Evolutionary conservation across 1,140 invertebrate genomes (phyloP), one percentile per base, ranked within the genome.

Genomic region (Hyles vespertilio): DNA sequence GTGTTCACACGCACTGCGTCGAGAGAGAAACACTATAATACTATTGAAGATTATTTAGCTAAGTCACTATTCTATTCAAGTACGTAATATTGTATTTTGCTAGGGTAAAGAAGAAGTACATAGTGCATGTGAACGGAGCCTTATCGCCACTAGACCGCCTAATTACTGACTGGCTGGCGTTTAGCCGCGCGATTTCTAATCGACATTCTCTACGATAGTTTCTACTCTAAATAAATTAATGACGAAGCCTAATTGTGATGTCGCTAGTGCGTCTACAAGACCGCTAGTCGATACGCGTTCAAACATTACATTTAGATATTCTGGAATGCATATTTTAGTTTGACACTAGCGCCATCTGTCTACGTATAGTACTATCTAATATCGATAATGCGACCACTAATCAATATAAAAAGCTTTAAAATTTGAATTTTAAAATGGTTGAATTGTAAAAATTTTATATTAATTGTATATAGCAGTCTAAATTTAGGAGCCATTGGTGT

Each of bases 211-310:
- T 81, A 80, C 59, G 61, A 70, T 69, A 67, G 63, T 72, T 61
- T 66, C 75, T 85, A 85, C 69, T 58, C 74, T 83, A 84, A 81
- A 87, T 84, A 83, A 87, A 84, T 84, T 79, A 79, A 63, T 62
- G 56, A 65, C 56, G 64, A 68, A 65, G 64, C 68, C 63, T 70
- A 70, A 50, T 47, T 60, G 43, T 51, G 46, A 51, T 51, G 70
- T 54, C 59, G 73, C 64, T 64, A 67, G 59, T 64, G 63, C 56
- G 47, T 45, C 32, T 11, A 48, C 22, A 59, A 64, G 50, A 44
- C 36, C 36, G 36, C 36, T 40, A 5, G 36, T 40, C 36, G 36
- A 40, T 40, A 40, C 36, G 36, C 36, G 22, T 51, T 54, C 44
- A 43, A 54, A 43, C 4, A 32, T 52, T 45, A 12, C 32, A 46